phyloP scores from a whole-genome alignment of 2,113 vertebrate genomes.

The Sclerurus mexicanus region DNA sequence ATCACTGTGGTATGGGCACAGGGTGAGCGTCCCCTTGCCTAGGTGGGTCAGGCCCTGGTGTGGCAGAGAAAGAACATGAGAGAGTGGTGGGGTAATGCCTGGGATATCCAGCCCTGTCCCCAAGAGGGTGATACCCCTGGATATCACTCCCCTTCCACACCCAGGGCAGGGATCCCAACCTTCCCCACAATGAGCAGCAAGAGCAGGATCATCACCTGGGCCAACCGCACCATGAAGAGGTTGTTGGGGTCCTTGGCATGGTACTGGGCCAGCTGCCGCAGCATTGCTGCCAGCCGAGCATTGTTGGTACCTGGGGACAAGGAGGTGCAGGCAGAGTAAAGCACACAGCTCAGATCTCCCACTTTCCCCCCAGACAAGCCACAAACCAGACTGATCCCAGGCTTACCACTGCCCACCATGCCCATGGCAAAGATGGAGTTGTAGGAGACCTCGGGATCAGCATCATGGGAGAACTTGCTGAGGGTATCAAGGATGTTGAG shows the following conservation, averaged over 20 bases:
- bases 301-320: constrained; percentile 90
- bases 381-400: neutral
- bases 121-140: neutral
- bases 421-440: constrained; percentile 99
- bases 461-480: constrained; percentile 98
- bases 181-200: rapidly evolving
- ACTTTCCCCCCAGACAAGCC: rapidly evolving
- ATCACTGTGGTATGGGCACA: constrained; percentile 99
- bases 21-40: constrained; percentile 95
- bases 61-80: neutral
- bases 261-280: constrained; percentile 95
- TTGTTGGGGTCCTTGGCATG: constrained; percentile 99
- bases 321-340: neutral
- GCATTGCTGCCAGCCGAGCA: constrained; percentile 93
- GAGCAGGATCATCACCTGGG: constrained; percentile 78
- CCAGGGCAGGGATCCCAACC: neutral
- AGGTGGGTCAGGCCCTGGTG: constrained; percentile 93
- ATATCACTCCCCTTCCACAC: neutral
- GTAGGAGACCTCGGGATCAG: constrained; percentile 96
- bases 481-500: constrained; percentile 97
- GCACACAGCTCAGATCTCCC: rapidly evolving
- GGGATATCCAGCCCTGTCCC: neutral
- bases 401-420: constrained; percentile 98
- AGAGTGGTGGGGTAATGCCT: rapidly evolving
- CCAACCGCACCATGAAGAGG: constrained; percentile 98